Conservation (phyloP, 2,113 vertebrate genomes). For the Hiodon tergisus region DNA sequence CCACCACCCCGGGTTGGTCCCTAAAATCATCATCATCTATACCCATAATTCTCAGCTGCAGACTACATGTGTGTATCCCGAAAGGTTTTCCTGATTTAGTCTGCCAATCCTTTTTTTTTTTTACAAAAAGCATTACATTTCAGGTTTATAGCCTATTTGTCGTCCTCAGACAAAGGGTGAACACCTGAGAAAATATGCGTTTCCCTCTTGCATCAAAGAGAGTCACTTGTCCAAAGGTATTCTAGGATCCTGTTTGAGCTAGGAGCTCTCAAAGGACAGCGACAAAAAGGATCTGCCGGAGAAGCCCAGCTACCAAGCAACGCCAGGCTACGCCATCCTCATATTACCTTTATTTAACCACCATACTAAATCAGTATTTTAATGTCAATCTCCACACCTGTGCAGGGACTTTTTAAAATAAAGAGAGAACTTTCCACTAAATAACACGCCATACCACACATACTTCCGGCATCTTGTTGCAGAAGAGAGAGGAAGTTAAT, state of each 20-base stretch:
- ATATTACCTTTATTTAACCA: no score
- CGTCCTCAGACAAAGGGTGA: slow-evolving; percentile 7
- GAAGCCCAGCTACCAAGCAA: no score
- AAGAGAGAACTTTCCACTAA: no score
- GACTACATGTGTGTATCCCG: background rate
- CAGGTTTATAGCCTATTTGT: slow-evolving; percentile 23
- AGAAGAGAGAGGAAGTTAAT: no score
- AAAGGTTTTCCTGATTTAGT: slow-evolving; percentile 28
- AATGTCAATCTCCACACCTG: no score
- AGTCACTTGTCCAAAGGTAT: background rate
- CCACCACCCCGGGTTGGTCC: slow-evolving; percentile 9
- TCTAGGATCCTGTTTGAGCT: background rate
- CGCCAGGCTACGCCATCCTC: no score
- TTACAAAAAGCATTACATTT: slow-evolving; percentile 18
- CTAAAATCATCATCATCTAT: background rate
- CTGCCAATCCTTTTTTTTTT: slow-evolving; percentile 23
- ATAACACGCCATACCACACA: no score
- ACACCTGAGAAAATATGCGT: background rate
- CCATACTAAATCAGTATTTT: no score
- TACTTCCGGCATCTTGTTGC: no score
- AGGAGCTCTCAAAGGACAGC: background rate
- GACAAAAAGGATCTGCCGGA: background rate
- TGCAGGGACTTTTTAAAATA: no score
- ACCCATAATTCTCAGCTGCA: slow-evolving; percentile 8
- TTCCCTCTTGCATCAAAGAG: slow-evolving; percentile 2